Percentiles rank a stretch among this genome's conserved stretches.
Evolutionary conservation across 2,888 invertebrate species (phyloP).

Genomic region (Dendrolimus houi): DNA sequence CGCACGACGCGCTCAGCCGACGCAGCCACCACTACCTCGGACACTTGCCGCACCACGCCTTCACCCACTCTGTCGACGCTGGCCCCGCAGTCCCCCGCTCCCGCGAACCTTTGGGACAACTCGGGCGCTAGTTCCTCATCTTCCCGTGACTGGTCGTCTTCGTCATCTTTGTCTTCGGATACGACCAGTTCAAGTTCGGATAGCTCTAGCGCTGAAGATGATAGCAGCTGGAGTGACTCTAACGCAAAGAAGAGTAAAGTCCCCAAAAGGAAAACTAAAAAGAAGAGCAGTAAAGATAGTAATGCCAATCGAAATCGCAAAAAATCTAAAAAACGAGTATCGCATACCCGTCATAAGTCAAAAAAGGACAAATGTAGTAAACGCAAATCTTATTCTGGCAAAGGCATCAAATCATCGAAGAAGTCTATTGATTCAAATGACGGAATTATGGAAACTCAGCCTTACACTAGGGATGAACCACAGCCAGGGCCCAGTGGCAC

Average conservation of each 20-base stretch:
- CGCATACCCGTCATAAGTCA: conserved; percentile 20
- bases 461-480: neutral
- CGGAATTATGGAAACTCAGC: neutral
- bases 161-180: neutral
- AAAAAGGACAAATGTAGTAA: conserved; percentile 28
- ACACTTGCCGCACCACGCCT: conserved; percentile 14
- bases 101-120: conserved; percentile 7
- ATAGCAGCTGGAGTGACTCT: neutral
- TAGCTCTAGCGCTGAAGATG: neutral
- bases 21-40: conserved; percentile 12
- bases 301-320: conserved; percentile 19
- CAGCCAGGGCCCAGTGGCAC: conserved; percentile 6
- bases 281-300: conserved; percentile 15
- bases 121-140: conserved; percentile 3
- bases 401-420: conserved; percentile 47
- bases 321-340: conserved; percentile 19
- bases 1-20: conserved; percentile 12
- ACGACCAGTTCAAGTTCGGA: neutral
- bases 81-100: conserved; percentile 2
- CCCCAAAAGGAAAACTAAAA: conserved; percentile 25
- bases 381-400: conserved; percentile 43
- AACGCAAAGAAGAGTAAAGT: conserved; percentile 16
- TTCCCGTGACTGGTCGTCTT: conserved; percentile 1
- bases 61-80: conserved; percentile 5
- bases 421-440: neutral